Conservation (phyloP, 1,140 invertebrate species). For the Asobara japonica region DNA sequence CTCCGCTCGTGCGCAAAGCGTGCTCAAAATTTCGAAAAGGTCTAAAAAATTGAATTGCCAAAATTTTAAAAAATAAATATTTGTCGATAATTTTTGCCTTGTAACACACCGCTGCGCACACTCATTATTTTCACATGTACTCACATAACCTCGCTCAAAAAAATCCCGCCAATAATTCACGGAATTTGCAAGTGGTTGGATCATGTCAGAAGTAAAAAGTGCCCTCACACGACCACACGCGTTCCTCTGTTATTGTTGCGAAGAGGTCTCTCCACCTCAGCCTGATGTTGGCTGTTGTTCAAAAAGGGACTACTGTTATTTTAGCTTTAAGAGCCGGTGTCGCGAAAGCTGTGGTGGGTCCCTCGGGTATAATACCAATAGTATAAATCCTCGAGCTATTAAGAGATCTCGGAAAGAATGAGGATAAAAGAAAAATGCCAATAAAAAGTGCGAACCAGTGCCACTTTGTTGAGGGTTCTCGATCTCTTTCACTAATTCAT, state of each 20-base stretch:
- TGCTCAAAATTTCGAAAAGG: too few relatives aligned
- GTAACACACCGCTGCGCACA: too few relatives aligned
- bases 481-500: neutral
- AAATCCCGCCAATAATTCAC: neutral
- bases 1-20: too few relatives aligned
- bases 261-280: conserved; percentile 35
- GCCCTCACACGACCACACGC: conserved; percentile 50
- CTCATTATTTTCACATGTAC: too few relatives aligned
- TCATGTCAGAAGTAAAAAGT: neutral
- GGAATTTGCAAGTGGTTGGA: conserved; percentile 11
- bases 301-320: conserved; percentile 46
- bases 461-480: conserved; percentile 2
- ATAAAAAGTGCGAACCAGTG: conserved; percentile 37
- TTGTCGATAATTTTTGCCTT: too few relatives aligned
- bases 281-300: conserved; percentile 1
- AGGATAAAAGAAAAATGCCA: conserved; percentile 18
- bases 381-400: conserved; percentile 28
- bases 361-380: conserved; percentile 2
- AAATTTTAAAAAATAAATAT: too few relatives aligned
- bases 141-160: neutral
- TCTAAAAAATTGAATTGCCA: too few relatives aligned
- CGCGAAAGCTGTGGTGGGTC: conserved; percentile 39
- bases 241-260: conserved; percentile 56
- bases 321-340: conserved; percentile 52
- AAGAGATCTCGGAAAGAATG: conserved; percentile 20